phyloP scores from a whole-genome alignment of 2,888 invertebrate species.

The Sceliomorpha sp. region DNA sequence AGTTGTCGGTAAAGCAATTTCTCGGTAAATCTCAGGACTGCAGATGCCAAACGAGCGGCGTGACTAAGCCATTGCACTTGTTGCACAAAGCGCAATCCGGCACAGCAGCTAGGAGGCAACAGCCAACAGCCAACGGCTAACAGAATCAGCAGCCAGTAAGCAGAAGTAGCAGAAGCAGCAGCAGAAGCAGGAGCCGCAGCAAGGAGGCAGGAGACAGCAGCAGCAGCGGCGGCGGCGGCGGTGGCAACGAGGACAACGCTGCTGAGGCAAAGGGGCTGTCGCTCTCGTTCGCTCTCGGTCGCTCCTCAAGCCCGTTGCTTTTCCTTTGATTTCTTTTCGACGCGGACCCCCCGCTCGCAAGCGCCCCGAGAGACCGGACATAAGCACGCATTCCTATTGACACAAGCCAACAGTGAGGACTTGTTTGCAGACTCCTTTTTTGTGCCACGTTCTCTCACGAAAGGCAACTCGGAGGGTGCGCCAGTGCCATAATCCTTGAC shows the following conservation, averaged over 20 bases:
- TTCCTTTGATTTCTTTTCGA: conserved; percentile 61
- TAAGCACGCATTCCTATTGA: conserved; percentile 68
- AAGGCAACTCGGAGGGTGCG: conserved; percentile 54
- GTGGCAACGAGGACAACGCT: too few relatives aligned
- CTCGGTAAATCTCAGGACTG: conserved; percentile 10
- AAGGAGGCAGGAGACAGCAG: too few relatives aligned
- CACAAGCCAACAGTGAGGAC: conserved; percentile 45
- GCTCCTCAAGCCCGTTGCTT: conserved; percentile 20
- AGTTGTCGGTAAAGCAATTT: background rate
- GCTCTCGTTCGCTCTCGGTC: conserved; percentile 28
- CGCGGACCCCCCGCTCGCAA: conserved; percentile 61
- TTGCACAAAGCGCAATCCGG: conserved; percentile 60
- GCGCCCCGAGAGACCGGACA: conserved; percentile 57
- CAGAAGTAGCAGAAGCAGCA: too few relatives aligned
- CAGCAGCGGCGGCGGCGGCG: conserved; percentile 43
- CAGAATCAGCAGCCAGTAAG: too few relatives aligned
- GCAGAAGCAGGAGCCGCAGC: too few relatives aligned
- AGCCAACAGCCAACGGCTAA: too few relatives aligned
- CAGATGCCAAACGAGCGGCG: conserved; percentile 17
- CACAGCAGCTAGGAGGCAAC: too few relatives aligned
- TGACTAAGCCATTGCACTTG: conserved; percentile 59
- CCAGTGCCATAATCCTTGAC: conserved; percentile 63
- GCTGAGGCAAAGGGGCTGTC: too few relatives aligned
- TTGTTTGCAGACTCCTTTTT: conserved; percentile 8
- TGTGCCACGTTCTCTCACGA: conserved; percentile 1